Evolutionary conservation across 37 sponge, comb jelly and placozoan genomes (phyloP), one percentile per base, ranked within the genome.

Genomic region (Haliclona indistincta): DNA sequence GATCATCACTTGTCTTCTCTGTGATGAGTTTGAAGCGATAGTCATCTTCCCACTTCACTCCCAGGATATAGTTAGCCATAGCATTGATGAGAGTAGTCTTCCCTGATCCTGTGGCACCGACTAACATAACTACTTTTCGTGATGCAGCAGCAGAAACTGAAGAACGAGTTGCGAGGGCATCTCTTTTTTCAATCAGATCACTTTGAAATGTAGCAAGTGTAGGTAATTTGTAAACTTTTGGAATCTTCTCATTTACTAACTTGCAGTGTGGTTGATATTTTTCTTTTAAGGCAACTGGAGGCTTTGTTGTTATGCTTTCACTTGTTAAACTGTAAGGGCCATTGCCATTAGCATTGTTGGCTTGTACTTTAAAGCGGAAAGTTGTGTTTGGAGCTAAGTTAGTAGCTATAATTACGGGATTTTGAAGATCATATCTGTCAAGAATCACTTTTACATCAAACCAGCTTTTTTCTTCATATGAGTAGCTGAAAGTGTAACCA

Each of bases 71-170:
- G 41, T 90, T 90, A 44, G 47, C 77, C 55, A 90, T 70, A 17
- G 77, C 86, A 73, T 90, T 84, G 71, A 90, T 84, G 8, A 90
- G 73, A 10, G 91, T 90, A 26, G 63, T 90, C 58, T 90, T 90
- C 1, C 91, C 91, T 17, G 86, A 77, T 19, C 91, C 91, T 42
- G 91, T 90, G 11, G 91, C 91, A 23, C 91, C 91, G 1, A 90
- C 82, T 22, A 90, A 52, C 91, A 90, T 84, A n/a, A 90, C 25
- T 2, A 90, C 86, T 28, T 77, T 84, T n/a, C n/a, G n/a, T n/a
- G n/a, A n/a, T n/a, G n/a, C n/a, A n/a, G n/a, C n/a, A n/a, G n/a
- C n/a, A n/a, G n/a, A n/a, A n/a, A n/a, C n/a, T n/a, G n/a, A n/a
- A n/a, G n/a, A n/a, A n/a, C n/a, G n/a, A n/a, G n/a, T n/a, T n/a